Evolutionary conservation across 2,113 vertebrate species (phyloP), one percentile per base, ranked within the genome.

Genomic region (Apodemus sylvaticus): DNA sequence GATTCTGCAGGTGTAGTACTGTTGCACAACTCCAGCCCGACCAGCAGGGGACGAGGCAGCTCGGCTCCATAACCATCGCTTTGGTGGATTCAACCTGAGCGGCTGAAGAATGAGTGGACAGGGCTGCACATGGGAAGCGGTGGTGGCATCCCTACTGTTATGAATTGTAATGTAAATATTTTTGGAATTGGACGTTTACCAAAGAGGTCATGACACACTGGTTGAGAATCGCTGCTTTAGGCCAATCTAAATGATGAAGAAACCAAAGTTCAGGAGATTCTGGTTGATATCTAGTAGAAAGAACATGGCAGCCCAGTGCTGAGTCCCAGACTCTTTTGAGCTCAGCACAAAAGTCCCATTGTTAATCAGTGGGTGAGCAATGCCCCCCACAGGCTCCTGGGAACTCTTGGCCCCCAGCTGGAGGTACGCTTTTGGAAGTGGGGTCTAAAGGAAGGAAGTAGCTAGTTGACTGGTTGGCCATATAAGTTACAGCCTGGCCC

Each of bases 51-150:
- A 99, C 99, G 99, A 99, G 99, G 99, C 99, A n/a, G n/a, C n/a
- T n/a, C n/a, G 99, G 99, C 99, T 99, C 99, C 99, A 99, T 99
- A 99, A 99, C 99, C 99, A 99, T 99, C 99, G 99, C 99, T 99
- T 99, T 99, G 99, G 99, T 99, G 99, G 99, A 98, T 99, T 99
- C 99, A 98, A 99, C 98, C 98, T 98, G 98, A 4, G 24, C 9
- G 8, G 24, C 22, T 64, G 62, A 26, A 8, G n/a, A n/a, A n/a
- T 2, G 2, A 5, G 62, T 14, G 64, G 64, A 66, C 26, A 68
- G 12, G 29, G 12, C 24, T 68, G 31, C 31, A 12, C 12, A 5
- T 68, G 64, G 29, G 31, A 68, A 31, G 64, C 31, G 64, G 64
- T 68, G 64, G 31, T 4, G 3, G 64, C 3, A 4, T 68, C 29